Conservation (phyloP, 1,140 invertebrate species). For the Plutomurus gul region DNA sequence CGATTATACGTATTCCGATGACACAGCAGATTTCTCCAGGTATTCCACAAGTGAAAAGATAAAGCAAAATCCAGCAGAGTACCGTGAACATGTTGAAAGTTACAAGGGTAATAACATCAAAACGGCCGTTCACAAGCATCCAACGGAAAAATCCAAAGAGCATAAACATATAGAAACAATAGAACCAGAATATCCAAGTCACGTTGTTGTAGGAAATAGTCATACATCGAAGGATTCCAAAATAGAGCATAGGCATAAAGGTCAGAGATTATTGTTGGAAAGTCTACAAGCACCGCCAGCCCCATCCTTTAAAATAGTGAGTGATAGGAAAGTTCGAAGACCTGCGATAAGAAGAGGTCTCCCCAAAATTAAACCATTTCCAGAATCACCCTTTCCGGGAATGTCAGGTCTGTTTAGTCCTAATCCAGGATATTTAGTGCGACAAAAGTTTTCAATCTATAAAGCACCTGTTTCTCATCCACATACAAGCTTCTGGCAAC, state of each 20-base stretch:
- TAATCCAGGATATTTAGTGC: constrained; percentile 49
- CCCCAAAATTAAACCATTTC: constrained; percentile 38
- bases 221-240: neutral
- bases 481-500: neutral
- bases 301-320: neutral
- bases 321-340: neutral
- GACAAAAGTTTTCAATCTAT: constrained; percentile 39
- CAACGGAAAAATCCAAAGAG: too few species aligned
- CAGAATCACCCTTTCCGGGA: constrained; percentile 47
- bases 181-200: too few species aligned
- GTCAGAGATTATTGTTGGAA: neutral
- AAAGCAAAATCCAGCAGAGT: too few species aligned
- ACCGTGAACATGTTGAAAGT: too few species aligned
- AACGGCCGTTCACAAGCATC: too few species aligned
- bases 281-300: neutral
- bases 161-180: too few species aligned
- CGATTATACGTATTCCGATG: neutral
- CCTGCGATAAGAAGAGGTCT: neutral
- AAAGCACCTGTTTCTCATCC: neutral
- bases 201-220: too few species aligned
- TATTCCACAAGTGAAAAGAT: too few species aligned
- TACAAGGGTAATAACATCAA: too few species aligned
- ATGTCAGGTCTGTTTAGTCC: constrained; percentile 45
- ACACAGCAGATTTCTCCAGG: too few species aligned
- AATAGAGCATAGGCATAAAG: neutral